A percentile compares a stretch with the other conserved stretches of the same genome.
These are phyloP conservation scores for Tyto alba DNA, from an alignment of 2,113 vertebrate species.

Conservation along the genomic window DNA sequence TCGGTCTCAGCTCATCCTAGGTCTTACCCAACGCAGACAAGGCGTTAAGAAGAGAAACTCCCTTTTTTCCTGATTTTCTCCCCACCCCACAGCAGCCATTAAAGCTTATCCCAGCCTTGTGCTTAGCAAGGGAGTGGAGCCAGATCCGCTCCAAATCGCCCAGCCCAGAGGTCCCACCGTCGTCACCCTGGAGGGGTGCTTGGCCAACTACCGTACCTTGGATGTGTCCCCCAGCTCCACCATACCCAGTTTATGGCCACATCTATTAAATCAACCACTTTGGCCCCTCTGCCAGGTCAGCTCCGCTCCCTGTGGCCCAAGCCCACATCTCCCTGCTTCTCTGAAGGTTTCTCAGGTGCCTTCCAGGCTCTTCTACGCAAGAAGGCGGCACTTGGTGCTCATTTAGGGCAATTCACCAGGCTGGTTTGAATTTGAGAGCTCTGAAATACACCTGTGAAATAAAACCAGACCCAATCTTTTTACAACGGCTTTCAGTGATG, in stretches of 20 bases:
- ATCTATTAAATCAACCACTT: not conserved
- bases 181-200: rapidly evolving
- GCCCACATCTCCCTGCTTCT: not conserved
- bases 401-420: not conserved
- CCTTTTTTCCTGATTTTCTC: not conserved
- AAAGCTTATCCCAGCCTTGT: not conserved
- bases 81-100: not conserved
- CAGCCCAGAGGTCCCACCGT: not conserved
- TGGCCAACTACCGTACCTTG: not conserved
- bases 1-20: not conserved
- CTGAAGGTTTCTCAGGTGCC: not conserved
- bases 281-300: not conserved
- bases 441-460: not conserved
- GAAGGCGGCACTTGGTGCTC: not conserved
- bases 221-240: not conserved
- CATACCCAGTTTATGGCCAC: not conserved
- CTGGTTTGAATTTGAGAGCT: not conserved
- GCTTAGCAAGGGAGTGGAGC: not conserved
- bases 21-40: not conserved
- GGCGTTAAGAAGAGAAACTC: not conserved
- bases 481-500: not conserved
- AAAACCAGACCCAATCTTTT: not conserved
- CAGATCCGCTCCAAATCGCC: rapidly evolving
- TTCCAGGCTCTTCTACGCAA: not conserved
- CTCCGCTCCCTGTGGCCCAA: not conserved